These are phyloP conservation scores for Symphodus melops DNA, from an alignment of 2,113 vertebrate species.

Conservation along the genomic window DNA sequence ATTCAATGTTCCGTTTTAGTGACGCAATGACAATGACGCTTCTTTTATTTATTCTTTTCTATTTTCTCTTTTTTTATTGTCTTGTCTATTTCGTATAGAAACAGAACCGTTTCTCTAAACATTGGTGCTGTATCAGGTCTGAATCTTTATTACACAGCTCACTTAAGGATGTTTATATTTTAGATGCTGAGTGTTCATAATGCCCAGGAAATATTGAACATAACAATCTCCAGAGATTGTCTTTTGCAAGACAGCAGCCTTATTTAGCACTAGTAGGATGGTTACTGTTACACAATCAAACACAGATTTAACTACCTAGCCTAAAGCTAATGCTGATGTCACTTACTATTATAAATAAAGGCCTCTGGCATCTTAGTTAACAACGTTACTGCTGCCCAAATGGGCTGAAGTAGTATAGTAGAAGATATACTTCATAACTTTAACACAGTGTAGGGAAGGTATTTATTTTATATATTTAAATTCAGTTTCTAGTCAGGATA, in stretches of 20 bases:
- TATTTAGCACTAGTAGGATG: constrained; percentile 27
- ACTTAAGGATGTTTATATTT: background rate
- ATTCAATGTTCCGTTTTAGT: too few relatives aligned
- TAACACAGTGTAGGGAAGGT: background rate
- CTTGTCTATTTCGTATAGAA: background rate
- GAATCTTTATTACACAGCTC: constrained; percentile 2
- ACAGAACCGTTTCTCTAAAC: background rate
- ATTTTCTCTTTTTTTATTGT: background rate
- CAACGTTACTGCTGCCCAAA: background rate
- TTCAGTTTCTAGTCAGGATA: background rate
- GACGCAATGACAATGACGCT: background rate
- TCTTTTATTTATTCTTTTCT: background rate
- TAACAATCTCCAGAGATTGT: constrained; percentile 47
- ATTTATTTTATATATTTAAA: background rate
- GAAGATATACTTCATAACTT: background rate
- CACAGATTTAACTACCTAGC: background rate
- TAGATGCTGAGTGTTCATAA: constrained; percentile 26
- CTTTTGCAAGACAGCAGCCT: constrained; percentile 46
- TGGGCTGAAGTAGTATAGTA: background rate
- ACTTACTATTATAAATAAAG: background rate
- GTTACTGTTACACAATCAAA: constrained; percentile 3
- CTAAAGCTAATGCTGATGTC: background rate
- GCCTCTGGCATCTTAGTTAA: background rate
- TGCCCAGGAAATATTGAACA: constrained; percentile 41
- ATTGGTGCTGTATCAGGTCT: background rate